A percentile compares a stretch with the other conserved stretches of the same genome.
These are phyloP conservation scores for Dermochelys coriacea DNA, from an alignment of 2,797 vertebrate species.

Conservation along the genomic window DNA sequence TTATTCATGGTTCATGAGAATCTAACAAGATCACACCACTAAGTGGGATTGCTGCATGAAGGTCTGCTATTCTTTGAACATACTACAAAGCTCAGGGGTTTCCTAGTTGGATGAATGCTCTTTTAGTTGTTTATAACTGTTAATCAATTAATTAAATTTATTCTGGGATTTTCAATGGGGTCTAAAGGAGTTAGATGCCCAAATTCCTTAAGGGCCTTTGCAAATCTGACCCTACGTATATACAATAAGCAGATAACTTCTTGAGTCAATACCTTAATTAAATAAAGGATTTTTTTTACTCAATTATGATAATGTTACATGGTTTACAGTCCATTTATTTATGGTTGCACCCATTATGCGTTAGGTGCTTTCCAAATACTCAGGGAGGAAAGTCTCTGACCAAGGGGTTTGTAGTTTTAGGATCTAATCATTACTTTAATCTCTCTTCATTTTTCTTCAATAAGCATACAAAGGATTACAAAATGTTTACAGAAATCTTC, in stretches of 20 bases:
- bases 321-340: neutral
- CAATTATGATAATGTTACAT: neutral
- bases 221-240: neutral
- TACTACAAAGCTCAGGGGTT: neutral
- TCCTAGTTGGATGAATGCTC: neutral
- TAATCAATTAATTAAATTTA: neutral
- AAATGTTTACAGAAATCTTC: neutral
- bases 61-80: neutral
- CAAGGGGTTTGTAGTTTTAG: neutral
- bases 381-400: neutral
- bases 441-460: neutral
- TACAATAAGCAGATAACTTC: neutral
- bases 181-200: neutral
- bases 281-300: neutral
- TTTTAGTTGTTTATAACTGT: neutral
- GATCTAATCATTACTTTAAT: neutral
- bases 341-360: neutral
- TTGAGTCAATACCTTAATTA: neutral
- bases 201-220: neutral
- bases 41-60: neutral
- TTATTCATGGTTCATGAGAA: neutral
- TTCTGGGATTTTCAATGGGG: neutral
- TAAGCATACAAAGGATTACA: neutral
- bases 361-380: neutral
- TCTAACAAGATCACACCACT: neutral